Percentiles rank a stretch among this genome's conserved stretches.
Conservation (phyloP, 2,113 vertebrate genomes). For the Ornithorhynchus anatinus region DNA sequence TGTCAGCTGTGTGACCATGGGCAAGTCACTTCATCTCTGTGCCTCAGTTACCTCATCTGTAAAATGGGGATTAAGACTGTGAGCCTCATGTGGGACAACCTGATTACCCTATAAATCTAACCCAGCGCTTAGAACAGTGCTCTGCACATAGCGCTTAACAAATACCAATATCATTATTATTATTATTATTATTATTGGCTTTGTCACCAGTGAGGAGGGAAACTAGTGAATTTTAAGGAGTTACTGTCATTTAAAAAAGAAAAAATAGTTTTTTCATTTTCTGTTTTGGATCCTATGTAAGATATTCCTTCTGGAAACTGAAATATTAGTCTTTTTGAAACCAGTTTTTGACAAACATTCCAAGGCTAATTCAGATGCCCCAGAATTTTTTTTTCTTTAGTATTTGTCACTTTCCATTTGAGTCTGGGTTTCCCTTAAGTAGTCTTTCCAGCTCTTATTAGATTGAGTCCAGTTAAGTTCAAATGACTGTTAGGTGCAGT, state of each 20-base stretch:
- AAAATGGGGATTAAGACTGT: no score
- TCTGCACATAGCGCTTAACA: no score
- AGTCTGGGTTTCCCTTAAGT: neutral
- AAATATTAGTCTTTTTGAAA: constrained; percentile 3
- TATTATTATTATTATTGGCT: no score
- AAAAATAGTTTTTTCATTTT: neutral
- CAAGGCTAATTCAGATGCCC: neutral
- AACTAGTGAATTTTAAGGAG: neutral
- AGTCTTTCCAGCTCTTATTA: neutral
- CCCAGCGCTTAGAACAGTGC: no score
- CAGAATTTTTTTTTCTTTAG: neutral
- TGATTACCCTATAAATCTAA: no score
- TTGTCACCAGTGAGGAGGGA: constrained; percentile 58
- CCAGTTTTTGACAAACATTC: neutral
- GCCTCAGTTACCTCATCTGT: no score
- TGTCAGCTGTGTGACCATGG: no score
- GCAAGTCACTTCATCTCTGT: no score
- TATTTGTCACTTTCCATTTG: neutral
- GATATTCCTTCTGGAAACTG: neutral
- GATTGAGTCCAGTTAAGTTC: no score
- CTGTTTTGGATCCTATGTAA: neutral
- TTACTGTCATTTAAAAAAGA: neutral
- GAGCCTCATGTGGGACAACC: no score
- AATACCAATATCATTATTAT: no score
- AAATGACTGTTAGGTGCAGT: neutral